A percentile compares a stretch with the other conserved stretches of the same genome.
Evolutionary conservation across 2,113 vertebrate species (phyloP).

Genomic region (Gambusia affinis): DNA sequence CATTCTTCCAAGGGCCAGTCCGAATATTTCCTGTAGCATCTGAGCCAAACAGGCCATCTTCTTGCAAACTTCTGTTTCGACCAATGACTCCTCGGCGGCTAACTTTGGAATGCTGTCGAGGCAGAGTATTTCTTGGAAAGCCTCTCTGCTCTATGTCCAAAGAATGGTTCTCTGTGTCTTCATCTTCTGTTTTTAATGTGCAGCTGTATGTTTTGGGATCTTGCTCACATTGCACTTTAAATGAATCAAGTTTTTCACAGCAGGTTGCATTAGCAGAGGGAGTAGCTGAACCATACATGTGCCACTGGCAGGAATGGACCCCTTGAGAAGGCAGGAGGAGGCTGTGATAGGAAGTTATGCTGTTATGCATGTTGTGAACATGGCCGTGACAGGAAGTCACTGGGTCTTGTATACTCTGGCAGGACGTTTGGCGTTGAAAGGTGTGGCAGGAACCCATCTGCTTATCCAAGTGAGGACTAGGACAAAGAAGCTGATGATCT

Average conservation of each 20-base stretch:
- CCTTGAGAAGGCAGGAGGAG: conserved; percentile 66
- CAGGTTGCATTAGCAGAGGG: conserved; percentile 63
- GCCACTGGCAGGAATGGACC: conserved; percentile 75
- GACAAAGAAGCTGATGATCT: conserved; percentile 59
- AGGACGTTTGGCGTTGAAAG: conserved; percentile 60
- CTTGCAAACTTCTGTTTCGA: conserved; percentile 85
- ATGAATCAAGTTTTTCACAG: conserved; percentile 77
- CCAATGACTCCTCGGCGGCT: conserved; percentile 82
- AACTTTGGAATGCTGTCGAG: conserved; percentile 79
- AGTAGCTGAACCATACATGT: conserved; percentile 78
- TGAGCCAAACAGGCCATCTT: conserved; percentile 85
- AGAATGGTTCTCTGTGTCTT: conserved; percentile 71
- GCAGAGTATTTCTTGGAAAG: conserved; percentile 79
- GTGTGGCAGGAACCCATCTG: conserved; percentile 58
- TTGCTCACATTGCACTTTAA: conserved; percentile 74
- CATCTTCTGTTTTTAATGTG: conserved; percentile 73
- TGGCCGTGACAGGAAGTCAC: conserved; percentile 48
- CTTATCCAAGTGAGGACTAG: conserved; percentile 82
- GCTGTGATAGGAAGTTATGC: conserved; percentile 61
- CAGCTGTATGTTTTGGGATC: conserved; percentile 53
- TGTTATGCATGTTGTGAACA: conserved; percentile 58
- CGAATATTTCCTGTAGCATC: conserved; percentile 91
- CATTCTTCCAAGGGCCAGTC: conserved; percentile 96
- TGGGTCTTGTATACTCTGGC: conserved; percentile 58
- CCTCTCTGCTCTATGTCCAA: conserved; percentile 72